These are phyloP conservation scores for Hoplias malabaricus DNA, from an alignment of 2,113 vertebrate species.

Conservation along the genomic window DNA sequence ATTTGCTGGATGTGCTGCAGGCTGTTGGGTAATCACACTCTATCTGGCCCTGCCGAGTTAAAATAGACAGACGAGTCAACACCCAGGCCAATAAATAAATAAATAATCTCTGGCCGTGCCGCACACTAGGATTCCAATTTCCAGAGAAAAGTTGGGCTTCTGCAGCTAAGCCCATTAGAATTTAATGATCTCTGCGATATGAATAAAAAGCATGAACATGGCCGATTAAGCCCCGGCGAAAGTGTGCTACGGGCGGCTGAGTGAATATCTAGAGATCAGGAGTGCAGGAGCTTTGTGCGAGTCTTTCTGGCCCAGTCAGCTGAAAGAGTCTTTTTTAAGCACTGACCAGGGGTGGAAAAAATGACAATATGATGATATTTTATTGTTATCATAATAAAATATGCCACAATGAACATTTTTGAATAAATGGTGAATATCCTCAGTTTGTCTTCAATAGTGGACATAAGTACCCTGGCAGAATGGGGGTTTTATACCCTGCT, in stretches of 20 bases:
- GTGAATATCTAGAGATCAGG: slow-evolving; percentile 45
- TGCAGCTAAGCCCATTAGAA: slow-evolving; percentile 54
- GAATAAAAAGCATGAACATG: slow-evolving; percentile 52
- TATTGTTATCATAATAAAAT: not conserved
- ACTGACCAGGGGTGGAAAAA: not conserved
- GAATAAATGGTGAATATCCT: not conserved
- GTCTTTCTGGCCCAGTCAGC: not conserved
- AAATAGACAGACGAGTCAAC: slow-evolving; percentile 43
- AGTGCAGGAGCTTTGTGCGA: not conserved
- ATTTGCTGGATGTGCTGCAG: slow-evolving; percentile 39
- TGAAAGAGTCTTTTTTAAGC: slow-evolving; percentile 8
- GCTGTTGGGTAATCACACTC: slow-evolving; percentile 46
- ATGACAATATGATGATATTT: not conserved
- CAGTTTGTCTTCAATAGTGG: too few species aligned
- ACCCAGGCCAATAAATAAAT: slow-evolving; percentile 34
- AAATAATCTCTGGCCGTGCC: slow-evolving; percentile 34
- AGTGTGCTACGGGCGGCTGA: slow-evolving; percentile 43
- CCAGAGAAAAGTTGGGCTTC: slow-evolving; percentile 41
- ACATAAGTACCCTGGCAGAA: too few species aligned
- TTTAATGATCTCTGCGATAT: slow-evolving; percentile 64
- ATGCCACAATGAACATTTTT: too few species aligned
- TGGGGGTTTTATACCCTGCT: too few species aligned
- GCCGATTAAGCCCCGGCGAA: slow-evolving; percentile 49
- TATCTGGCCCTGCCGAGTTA: slow-evolving; percentile 25
- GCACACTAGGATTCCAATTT: slow-evolving; percentile 38